Evolutionary conservation across 2,888 invertebrate genomes (phyloP).

Genomic region (Eledone cirrhosa): DNA sequence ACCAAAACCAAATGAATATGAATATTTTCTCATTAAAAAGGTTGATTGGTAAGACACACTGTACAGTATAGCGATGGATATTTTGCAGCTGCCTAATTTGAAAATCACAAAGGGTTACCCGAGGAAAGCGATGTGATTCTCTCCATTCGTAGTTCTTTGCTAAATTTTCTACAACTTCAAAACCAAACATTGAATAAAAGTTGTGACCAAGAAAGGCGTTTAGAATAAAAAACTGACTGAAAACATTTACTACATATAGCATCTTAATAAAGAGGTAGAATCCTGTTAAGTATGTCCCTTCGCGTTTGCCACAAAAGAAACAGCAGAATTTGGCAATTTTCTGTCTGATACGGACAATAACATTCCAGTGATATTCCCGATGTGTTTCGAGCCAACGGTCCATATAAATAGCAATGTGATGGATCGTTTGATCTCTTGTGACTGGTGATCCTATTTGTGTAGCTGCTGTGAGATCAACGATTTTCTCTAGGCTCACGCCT

Average conservation of each 20-base stretch:
- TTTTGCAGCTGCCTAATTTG: conserved; percentile 58
- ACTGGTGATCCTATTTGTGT: conserved; percentile 52
- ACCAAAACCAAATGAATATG: conserved; percentile 61
- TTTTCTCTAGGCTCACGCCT: conserved; percentile 57
- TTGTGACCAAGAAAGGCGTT: conserved; percentile 55
- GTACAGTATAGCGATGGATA: conserved; percentile 57
- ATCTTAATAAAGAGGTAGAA: conserved; percentile 56
- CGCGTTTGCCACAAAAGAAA: conserved; percentile 55
- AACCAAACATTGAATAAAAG: conserved; percentile 56
- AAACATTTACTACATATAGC: conserved; percentile 53
- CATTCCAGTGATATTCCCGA: conserved; percentile 53
- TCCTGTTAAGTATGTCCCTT: conserved; percentile 58
- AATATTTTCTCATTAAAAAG: conserved; percentile 62
- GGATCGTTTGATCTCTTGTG: conserved; percentile 51
- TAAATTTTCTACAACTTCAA: conserved; percentile 51
- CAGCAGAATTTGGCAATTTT: conserved; percentile 48
- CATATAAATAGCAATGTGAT: conserved; percentile 53
- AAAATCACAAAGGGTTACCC: conserved; percentile 58
- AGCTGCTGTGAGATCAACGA: conserved; percentile 50
- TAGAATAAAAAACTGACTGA: conserved; percentile 57
- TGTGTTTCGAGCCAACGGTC: conserved; percentile 58
- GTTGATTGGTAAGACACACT: conserved; percentile 58
- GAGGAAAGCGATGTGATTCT: conserved; percentile 54
- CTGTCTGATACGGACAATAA: conserved; percentile 52
- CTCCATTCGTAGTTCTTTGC: conserved; percentile 47